These are phyloP conservation scores for Nesoenas mayeri DNA, from an alignment of 2,113 vertebrate species.

Conservation along the genomic window DNA sequence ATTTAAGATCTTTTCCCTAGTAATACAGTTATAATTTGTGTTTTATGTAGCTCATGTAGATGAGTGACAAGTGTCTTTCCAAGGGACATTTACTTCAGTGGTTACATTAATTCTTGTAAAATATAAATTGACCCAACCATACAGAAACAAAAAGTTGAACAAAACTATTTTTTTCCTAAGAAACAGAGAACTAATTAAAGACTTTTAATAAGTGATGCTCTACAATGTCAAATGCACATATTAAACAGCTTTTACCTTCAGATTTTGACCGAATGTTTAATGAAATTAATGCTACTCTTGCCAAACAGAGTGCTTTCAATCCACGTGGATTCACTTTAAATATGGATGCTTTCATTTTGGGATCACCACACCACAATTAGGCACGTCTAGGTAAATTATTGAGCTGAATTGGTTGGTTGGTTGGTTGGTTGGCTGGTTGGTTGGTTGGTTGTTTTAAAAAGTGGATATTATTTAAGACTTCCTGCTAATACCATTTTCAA, in stretches of 20 bases:
- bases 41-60: neutral
- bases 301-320: neutral
- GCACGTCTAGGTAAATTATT: neutral
- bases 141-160: neutral
- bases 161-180: neutral
- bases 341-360: neutral
- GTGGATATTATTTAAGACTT: neutral
- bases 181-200: neutral
- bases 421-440: too few species aligned
- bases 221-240: too few species aligned
- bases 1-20: neutral
- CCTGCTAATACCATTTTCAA: neutral
- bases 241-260: neutral
- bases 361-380: neutral
- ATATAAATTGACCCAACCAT: neutral
- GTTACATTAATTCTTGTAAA: neutral
- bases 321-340: accelerated
- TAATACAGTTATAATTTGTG: neutral
- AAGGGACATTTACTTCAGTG: neutral
- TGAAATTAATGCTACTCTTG: neutral
- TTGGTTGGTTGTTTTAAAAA: too few species aligned
- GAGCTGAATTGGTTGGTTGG: neutral
- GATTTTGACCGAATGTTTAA: neutral
- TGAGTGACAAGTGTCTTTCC: neutral
- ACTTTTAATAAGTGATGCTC: neutral